Evolutionary conservation across 2,797 vertebrate genomes (phyloP), one percentile per base, ranked within the genome.

Genomic region (Sarcophilus harrisii): DNA sequence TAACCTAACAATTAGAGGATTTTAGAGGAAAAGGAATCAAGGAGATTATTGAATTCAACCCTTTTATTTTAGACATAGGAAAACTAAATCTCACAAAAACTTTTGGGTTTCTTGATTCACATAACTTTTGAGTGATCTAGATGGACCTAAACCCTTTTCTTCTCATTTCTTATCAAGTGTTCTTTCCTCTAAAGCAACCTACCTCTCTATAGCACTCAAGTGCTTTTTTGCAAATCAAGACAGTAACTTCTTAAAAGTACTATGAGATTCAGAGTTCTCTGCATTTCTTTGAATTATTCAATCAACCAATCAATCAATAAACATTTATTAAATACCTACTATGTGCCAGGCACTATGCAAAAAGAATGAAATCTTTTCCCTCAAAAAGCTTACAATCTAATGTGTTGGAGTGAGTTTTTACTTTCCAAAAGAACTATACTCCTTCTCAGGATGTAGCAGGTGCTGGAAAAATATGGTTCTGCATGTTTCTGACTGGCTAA

Each of bases 401-500:
- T 38, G 1, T 81, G 2, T 81, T 45, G 9, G 57, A 91, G 30
- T 90, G 58, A 45, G 93, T 94, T 45, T 91, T 3, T 57, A 93
- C n/a, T 97, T 95, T 87, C n/a, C 38, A 27, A 66, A 92, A n/a
- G 32, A 57, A 4, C 91, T 62, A 58, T 29, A 90, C 91, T 96
- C 96, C 29, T 58, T 96, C 92, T 62, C 0, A 21, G 45, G 92
- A 62, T 96, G 58, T 97, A 96, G 58, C 95, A 93, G 94, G 97
- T 95, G 96, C 96, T 93, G 92, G 73, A 96, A 94, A 98, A 98
- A 98, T 95, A 96, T 96, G 96, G 94, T 62, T 91, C 27, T 90
- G 97, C 97, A 98, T 97, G 97, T 97, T 98, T 98, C 96, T 96
- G 95, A 98, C 92, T 97, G 97, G 66, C 94, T 98, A 95, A 97